Percentiles rank a stretch among this genome's conserved stretches.
Conservation (phyloP, 2,113 vertebrate species). For the Spermophilus dauricus region DNA sequence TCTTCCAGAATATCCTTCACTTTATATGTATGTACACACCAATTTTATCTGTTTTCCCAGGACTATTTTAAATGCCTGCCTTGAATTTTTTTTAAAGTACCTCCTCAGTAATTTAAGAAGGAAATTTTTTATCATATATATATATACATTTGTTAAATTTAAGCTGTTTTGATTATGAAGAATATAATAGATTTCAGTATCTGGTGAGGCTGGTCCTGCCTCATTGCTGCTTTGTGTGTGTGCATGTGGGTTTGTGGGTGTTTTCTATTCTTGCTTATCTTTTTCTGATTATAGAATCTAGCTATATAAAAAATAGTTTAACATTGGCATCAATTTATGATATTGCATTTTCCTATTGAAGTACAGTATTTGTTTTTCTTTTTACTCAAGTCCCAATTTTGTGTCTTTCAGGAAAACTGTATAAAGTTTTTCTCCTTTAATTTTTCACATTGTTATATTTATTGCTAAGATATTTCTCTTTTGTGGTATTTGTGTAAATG, state of each 20-base stretch:
- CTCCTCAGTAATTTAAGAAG: neutral
- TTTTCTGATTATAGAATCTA: neutral
- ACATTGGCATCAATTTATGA: conserved; percentile 13
- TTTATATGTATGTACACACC: neutral
- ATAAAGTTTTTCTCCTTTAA: neutral
- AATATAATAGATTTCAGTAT: neutral
- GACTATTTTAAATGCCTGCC: neutral
- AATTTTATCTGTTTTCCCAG: conserved; percentile 27
- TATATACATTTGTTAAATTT: neutral
- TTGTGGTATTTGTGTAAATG: neutral
- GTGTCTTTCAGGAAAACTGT: neutral
- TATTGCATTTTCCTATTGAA: conserved; percentile 32
- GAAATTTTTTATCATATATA: no score
- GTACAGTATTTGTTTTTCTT: conserved; percentile 31
- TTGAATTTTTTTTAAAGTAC: neutral
- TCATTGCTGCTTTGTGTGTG: neutral
- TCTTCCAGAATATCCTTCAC: conserved; percentile 47
- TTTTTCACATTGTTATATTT: neutral
- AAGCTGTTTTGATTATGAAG: neutral
- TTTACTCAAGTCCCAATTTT: conserved; percentile 4
- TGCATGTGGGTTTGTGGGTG: neutral
- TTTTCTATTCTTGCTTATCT: neutral
- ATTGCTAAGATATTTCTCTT: neutral
- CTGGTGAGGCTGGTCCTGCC: neutral
- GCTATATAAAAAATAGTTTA: neutral